Evolutionary conservation across 1,140 invertebrate genomes (phyloP).

Genomic region (Eulimnadia texana): DNA sequence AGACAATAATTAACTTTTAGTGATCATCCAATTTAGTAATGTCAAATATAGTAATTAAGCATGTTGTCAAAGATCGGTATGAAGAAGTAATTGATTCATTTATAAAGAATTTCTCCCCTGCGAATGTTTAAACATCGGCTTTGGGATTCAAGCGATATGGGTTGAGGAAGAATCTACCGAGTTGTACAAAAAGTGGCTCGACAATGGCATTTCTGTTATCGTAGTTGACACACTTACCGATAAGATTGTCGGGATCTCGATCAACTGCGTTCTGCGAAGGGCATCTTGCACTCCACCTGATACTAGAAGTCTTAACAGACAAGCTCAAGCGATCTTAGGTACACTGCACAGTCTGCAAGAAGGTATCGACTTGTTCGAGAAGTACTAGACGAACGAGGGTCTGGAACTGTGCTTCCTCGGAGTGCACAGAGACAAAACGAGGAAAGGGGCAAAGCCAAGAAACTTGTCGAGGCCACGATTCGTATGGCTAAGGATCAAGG

Average conservation of each 20-base stretch:
- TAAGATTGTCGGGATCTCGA: background rate
- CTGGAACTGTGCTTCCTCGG: slow-evolving; percentile 10
- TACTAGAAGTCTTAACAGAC: background rate
- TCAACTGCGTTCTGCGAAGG: slow-evolving; percentile 2
- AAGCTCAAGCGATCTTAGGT: background rate
- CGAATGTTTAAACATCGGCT: background rate
- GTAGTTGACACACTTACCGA: background rate
- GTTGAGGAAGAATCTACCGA: background rate
- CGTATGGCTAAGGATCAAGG: background rate
- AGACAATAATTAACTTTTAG: too few species aligned
- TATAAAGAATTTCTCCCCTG: slow-evolving; percentile 2
- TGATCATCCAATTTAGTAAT: too few species aligned
- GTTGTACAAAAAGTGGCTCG: background rate
- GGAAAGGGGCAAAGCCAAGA: background rate
- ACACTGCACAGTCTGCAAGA: slow-evolving; percentile 1
- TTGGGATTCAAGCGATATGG: background rate
- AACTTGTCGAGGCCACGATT: background rate
- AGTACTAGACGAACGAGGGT: background rate
- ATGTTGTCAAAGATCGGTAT: background rate
- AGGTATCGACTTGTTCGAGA: slow-evolving; percentile 1
- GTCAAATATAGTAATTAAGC: background rate
- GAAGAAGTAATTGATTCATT: slow-evolving; percentile 5
- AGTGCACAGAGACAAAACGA: background rate
- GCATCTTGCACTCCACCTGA: background rate
- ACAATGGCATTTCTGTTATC: slow-evolving; percentile 1